Conservation (phyloP, 2,113 vertebrate species). For the Phylloscopus whistleri region DNA sequence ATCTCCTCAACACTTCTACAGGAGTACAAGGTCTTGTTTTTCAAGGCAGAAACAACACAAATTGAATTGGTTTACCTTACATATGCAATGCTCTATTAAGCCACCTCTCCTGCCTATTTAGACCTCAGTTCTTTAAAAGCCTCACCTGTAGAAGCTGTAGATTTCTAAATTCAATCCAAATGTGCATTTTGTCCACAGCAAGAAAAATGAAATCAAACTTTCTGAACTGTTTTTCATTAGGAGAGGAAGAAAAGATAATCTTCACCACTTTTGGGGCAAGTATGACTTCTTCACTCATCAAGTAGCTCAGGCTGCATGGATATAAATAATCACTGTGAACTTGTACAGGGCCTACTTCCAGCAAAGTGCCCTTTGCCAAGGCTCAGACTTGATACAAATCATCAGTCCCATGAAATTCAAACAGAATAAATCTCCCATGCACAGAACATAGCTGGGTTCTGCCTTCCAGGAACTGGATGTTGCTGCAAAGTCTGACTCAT, state of each 20-base stretch:
- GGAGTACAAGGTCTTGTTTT: neutral
- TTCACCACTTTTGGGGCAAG: neutral
- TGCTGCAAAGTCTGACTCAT: neutral
- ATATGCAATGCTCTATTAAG: neutral
- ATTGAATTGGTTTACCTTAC: neutral
- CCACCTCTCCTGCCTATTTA: neutral
- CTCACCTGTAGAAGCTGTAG: neutral
- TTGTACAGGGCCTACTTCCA: neutral
- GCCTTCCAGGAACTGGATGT: constrained; percentile 8
- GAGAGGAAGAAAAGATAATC: neutral
- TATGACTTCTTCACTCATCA: neutral
- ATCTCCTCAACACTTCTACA: neutral
- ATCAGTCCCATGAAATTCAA: neutral
- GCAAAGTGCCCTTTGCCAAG: neutral
- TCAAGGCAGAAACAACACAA: neutral
- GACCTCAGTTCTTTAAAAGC: neutral
- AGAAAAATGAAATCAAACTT: neutral
- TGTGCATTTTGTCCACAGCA: neutral
- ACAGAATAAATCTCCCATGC: neutral
- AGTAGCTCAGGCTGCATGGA: neutral
- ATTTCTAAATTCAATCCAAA: neutral
- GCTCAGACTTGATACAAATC: neutral
- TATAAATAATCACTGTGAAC: neutral
- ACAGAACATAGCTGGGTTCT: neutral
- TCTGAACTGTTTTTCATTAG: neutral